Conservation (phyloP, 2,797 vertebrate species). For the Rhyacichthys aspro region DNA sequence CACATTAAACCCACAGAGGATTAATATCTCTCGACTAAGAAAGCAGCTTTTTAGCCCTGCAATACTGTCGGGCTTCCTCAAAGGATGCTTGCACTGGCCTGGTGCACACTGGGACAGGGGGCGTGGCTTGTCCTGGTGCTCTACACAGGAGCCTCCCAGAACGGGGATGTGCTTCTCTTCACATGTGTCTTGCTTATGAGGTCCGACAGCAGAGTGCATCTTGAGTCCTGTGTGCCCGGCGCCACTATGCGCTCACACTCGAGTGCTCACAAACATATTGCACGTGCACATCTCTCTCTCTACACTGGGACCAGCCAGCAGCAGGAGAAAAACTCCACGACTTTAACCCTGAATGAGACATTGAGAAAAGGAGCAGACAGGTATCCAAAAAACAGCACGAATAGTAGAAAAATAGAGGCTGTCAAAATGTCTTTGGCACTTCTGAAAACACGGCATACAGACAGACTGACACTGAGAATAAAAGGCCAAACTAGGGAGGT, state of each 20-base stretch:
- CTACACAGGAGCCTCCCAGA: conserved; percentile 35
- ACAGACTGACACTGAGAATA: conserved; percentile 36
- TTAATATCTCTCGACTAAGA: conserved; percentile 39
- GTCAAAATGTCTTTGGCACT: conserved; percentile 78
- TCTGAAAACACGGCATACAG: conserved; percentile 58
- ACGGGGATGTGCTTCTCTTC: conserved; percentile 66
- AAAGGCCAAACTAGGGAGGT: conserved; percentile 58
- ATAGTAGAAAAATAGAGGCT: conserved; percentile 75
- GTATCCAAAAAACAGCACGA: conserved; percentile 55
- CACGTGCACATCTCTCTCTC: conserved; percentile 28
- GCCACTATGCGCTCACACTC: conserved; percentile 14
- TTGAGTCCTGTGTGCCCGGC: conserved; percentile 41
- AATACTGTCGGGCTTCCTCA: conserved; percentile 15
- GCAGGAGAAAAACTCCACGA: conserved; percentile 46
- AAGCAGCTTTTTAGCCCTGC: conserved; percentile 35
- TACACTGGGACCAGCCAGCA: conserved; percentile 69
- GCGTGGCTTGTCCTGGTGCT: conserved; percentile 1
- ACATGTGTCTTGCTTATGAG: conserved; percentile 58
- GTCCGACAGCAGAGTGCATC: conserved; percentile 62
- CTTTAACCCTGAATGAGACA: conserved; percentile 68
- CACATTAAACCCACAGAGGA: conserved; percentile 42
- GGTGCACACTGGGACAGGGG: conserved; percentile 24
- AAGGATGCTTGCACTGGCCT: conserved; percentile 17
- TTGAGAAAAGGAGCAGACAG: conserved; percentile 14
- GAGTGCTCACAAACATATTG: conserved; percentile 29